Evolutionary conservation across 1,140 invertebrate species (phyloP).

Genomic region (Marisa cornuarietis): DNA sequence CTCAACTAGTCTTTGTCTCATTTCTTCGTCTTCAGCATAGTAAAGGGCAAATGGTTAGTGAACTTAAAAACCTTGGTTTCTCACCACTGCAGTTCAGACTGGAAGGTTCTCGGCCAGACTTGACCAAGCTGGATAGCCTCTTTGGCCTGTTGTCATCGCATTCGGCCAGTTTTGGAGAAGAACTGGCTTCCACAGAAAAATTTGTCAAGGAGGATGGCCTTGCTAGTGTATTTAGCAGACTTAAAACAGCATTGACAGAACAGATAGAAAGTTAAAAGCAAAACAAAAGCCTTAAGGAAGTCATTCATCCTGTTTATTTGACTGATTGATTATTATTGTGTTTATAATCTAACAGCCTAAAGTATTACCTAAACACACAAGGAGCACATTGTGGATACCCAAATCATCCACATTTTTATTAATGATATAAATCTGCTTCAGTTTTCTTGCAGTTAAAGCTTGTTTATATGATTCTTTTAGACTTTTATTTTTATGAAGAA

Average conservation of each 20-base stretch:
- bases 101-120: constrained; percentile 54
- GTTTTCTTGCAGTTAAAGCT: no score
- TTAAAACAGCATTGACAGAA: constrained; percentile 18
- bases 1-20: constrained; percentile 62
- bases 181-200: constrained; percentile 25
- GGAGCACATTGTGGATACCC: no score
- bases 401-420: no score
- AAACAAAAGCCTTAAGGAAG: no score
- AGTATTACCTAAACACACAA: no score
- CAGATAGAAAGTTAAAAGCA: not conserved
- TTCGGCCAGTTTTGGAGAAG: constrained; percentile 38
- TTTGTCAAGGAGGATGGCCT: constrained; percentile 36
- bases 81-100: constrained; percentile 58
- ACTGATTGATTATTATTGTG: not conserved
- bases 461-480: no score
- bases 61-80: constrained; percentile 39
- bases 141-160: constrained; percentile 57
- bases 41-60: constrained; percentile 56
- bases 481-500: no score
- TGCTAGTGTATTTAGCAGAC: constrained; percentile 31
- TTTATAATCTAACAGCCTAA: not conserved
- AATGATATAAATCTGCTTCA: no score
- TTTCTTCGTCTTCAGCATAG: constrained; percentile 56
- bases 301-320: not conserved
- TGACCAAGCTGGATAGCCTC: constrained; percentile 62